phyloP scores from a whole-genome alignment of 2,888 invertebrate genomes.

The Drosophila melanosoma region DNA sequence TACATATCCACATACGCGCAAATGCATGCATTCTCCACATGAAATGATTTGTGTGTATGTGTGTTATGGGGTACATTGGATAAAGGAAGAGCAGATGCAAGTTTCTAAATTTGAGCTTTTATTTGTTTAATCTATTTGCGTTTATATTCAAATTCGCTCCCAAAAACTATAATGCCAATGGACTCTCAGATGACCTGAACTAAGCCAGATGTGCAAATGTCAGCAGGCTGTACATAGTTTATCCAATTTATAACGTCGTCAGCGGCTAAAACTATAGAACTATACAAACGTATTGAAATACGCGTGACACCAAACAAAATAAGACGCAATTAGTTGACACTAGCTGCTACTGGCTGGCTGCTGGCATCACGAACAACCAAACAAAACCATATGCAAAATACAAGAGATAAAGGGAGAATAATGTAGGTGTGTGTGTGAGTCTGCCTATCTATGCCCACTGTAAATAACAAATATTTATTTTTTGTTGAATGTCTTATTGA shows the following conservation, averaged over 20 bases:
- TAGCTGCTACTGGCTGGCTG: slow-evolving; percentile 15
- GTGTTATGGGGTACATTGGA: not conserved
- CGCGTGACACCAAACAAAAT: slow-evolving; percentile 53
- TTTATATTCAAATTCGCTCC: not conserved
- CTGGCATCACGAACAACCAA: slow-evolving; percentile 43
- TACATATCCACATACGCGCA: slow-evolving; percentile 16
- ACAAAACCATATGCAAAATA: slow-evolving; percentile 38
- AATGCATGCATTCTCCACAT: not conserved
- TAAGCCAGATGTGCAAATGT: slow-evolving; percentile 36
- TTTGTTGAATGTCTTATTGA: slow-evolving; percentile 31
- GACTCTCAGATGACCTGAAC: not conserved
- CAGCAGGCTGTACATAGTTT: slow-evolving; percentile 36
- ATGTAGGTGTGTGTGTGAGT: slow-evolving; percentile 31
- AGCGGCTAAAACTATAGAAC: slow-evolving; percentile 41
- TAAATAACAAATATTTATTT: slow-evolving; percentile 23
- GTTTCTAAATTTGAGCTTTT: slow-evolving; percentile 25
- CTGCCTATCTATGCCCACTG: slow-evolving; percentile 7
- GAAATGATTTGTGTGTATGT: slow-evolving; percentile 16
- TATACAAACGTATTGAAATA: slow-evolving; percentile 29
- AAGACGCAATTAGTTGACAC: slow-evolving; percentile 72
- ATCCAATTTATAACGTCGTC: slow-evolving; percentile 13
- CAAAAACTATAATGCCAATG: slow-evolving; percentile 5
- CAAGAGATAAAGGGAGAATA: slow-evolving; percentile 8
- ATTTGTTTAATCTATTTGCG: slow-evolving; percentile 15
- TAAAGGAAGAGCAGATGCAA: slow-evolving; percentile 17